Conservation (phyloP, 2,797 vertebrate species). For the Zenarchopterus dispar region DNA sequence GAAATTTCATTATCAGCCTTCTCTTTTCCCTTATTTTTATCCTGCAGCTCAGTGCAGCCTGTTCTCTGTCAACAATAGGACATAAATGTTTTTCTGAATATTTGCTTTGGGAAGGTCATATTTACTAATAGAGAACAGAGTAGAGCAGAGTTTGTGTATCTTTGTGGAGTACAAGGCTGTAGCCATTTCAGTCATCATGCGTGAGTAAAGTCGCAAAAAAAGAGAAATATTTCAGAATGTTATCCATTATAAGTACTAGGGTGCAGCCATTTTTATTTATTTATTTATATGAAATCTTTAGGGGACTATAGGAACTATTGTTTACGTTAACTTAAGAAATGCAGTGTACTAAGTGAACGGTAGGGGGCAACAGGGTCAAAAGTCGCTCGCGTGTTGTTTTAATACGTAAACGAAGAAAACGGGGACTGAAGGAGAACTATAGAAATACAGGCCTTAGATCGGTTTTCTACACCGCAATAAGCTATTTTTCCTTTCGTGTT, state of each 20-base stretch:
- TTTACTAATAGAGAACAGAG: no score
- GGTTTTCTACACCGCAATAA: not conserved
- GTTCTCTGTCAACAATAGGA: no score
- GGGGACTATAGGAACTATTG: not conserved
- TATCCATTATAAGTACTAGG: no score
- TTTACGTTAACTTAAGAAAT: not conserved
- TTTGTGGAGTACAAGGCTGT: no score
- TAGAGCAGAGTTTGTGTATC: no score
- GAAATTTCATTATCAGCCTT: slow-evolving; percentile 43
- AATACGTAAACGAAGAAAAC: slow-evolving; percentile 44
- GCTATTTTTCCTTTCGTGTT: not conserved
- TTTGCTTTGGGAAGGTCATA: no score
- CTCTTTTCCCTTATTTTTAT: not conserved
- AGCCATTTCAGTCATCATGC: not conserved
- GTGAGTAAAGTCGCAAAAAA: not conserved
- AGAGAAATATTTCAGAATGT: not conserved
- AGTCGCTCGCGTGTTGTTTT: not conserved
- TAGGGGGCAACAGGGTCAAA: slow-evolving; percentile 10
- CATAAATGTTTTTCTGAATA: no score
- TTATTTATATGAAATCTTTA: not conserved
- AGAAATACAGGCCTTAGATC: slow-evolving; percentile 53
- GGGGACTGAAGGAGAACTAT: rapidly evolving
- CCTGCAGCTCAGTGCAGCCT: no score
- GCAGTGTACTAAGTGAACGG: not conserved
- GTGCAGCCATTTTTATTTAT: no score